A percentile compares a stretch with the other conserved stretches of the same genome.
phyloP scores from a whole-genome alignment of 2,113 vertebrate genomes.

The Rhinogobius similis region DNA sequence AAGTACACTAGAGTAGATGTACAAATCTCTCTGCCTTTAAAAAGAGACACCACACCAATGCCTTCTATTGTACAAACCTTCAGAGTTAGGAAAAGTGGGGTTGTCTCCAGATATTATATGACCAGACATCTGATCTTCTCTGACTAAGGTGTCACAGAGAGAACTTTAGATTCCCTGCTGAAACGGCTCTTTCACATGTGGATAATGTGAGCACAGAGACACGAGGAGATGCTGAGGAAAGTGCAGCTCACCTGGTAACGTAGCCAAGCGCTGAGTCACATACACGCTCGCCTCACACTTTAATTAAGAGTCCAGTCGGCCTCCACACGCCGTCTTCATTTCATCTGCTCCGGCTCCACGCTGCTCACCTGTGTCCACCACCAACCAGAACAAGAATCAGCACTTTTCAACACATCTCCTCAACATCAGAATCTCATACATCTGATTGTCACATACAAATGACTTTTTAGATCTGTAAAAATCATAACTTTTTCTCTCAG shows the following conservation, averaged over 20 bases:
- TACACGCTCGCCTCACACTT: constrained; percentile 23
- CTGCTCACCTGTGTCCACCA: constrained; percentile 44
- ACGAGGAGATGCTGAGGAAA: constrained; percentile 45
- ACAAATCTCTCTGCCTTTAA: not conserved
- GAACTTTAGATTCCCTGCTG: constrained; percentile 17
- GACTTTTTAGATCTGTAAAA: not conserved
- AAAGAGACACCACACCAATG: not conserved
- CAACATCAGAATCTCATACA: not conserved
- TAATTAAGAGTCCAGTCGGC: constrained; percentile 62
- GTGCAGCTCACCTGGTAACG: constrained; percentile 51
- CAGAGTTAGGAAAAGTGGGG: not conserved
- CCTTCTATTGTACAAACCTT: not conserved
- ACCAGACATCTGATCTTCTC: constrained; percentile 15
- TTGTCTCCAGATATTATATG: constrained; percentile 10
- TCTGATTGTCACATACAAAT: not conserved
- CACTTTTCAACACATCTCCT: not conserved
- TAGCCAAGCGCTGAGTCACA: constrained; percentile 75
- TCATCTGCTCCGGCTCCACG: constrained; percentile 48
- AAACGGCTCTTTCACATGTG: constrained; percentile 23
- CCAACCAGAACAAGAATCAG: constrained; percentile 5
- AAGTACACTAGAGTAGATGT: not conserved
- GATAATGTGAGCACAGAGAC: constrained; percentile 8
- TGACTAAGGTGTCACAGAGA: constrained; percentile 27
- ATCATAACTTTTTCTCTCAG: not conserved
- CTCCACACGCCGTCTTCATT: constrained; percentile 54